Percentiles rank a stretch among this genome's conserved stretches.
Evolutionary conservation across 92 coral and sea anemone species (phyloP).

Genomic region (Ricordea florida): DNA sequence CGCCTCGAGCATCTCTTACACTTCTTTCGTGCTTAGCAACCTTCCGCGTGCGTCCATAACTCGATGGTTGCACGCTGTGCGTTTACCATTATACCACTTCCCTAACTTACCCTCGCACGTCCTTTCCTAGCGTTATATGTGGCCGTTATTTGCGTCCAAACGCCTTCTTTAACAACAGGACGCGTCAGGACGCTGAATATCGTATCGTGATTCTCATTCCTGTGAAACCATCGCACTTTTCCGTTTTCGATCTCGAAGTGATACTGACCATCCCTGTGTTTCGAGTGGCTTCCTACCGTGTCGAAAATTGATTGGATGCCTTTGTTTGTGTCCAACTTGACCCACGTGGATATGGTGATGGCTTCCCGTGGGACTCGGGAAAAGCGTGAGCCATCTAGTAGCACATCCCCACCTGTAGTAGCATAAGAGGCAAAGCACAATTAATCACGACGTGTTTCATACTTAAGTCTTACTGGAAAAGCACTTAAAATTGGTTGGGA

Average conservation of each 20-base stretch:
- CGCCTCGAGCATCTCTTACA: no score
- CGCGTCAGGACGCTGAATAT: slow-evolving; percentile 87
- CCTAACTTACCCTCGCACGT: slow-evolving; percentile 91
- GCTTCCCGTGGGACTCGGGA: slow-evolving; percentile 74
- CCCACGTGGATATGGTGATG: slow-evolving; percentile 94
- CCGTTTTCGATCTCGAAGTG: slow-evolving; percentile 94
- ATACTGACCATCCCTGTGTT: slow-evolving; percentile 87
- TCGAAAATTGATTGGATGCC: slow-evolving; percentile 98
- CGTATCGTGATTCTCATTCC: slow-evolving; percentile 75
- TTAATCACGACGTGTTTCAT: no score
- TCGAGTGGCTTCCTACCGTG: slow-evolving; percentile 84
- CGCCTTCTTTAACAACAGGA: slow-evolving; percentile 62
- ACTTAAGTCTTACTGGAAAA: no score
- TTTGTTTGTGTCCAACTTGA: slow-evolving; percentile 82
- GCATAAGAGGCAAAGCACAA: neutral
- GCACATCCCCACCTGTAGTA: slow-evolving; percentile 87
- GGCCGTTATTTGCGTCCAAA: slow-evolving; percentile 85
- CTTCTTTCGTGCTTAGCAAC: no score
- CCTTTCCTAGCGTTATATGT: slow-evolving; percentile 75
- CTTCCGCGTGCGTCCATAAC: no score
- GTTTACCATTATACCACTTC: neutral
- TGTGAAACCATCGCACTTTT: slow-evolving; percentile 97
- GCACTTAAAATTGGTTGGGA: no score
- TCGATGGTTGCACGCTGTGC: neutral
- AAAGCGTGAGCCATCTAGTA: slow-evolving; percentile 88